phyloP scores from a whole-genome alignment of 1,140 invertebrate species.

The Papilio machaon region DNA sequence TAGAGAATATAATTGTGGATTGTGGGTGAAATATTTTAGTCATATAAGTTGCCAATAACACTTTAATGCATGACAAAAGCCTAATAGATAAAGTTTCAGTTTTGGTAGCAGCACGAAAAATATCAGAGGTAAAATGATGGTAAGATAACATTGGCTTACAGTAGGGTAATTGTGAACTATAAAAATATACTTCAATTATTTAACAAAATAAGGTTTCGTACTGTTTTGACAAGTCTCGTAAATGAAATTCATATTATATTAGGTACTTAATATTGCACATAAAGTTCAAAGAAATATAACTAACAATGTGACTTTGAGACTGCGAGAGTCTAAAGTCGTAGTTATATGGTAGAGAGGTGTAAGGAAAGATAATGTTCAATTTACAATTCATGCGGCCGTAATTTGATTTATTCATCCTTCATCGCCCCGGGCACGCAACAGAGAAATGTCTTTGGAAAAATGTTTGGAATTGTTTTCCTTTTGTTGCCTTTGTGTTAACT shows the following conservation, averaged over 20 bases:
- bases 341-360: slow-evolving; percentile 56
- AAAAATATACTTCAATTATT: neutral
- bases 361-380: slow-evolving; percentile 78
- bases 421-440: slow-evolving; percentile 17
- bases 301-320: neutral
- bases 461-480: slow-evolving; percentile 35
- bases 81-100: neutral
- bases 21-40: neutral
- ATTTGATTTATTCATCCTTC: slow-evolving; percentile 76
- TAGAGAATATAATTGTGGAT: neutral
- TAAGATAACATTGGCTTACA: neutral
- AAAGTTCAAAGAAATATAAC: neutral
- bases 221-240: too few relatives aligned
- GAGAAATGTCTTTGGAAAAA: slow-evolving; percentile 36
- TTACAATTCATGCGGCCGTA: slow-evolving; percentile 79
- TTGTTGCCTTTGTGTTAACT: slow-evolving; percentile 31
- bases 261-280: neutral
- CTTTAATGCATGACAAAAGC: neutral
- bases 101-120: neutral
- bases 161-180: neutral
- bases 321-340: neutral
- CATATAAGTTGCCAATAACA: neutral
- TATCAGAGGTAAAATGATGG: neutral
- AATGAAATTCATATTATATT: too few relatives aligned
- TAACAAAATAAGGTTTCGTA: too few relatives aligned